Evolutionary conservation across 2,113 vertebrate genomes (phyloP), one percentile per base, ranked within the genome.

Genomic region (Noctilio leporinus): DNA sequence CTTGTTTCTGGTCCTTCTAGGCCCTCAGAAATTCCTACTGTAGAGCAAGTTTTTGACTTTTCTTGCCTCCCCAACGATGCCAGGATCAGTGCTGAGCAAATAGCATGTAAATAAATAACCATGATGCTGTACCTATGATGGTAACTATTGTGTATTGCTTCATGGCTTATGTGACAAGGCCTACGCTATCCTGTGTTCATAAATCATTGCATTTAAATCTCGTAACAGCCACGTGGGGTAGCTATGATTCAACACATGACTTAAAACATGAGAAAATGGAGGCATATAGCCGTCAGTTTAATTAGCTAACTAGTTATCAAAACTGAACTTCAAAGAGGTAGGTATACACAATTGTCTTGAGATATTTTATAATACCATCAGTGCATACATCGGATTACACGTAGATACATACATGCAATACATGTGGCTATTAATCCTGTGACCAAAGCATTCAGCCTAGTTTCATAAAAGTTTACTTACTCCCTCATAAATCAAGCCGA

Each of bases 241-340:
- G 67, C 28, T 28, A 81, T 30, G 40, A 80, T 83, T 91, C 82
- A 53, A 72, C 38, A 65, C 0, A 55, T 9, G 47, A 69, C 86
- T 90, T 87, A 59, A 93, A 82, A 76, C 20, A 35, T 12, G 33
- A 87, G 70, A 76, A 86, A 96, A 93, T 3, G 6, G 40, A 76
- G 16, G 26, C 8, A 81, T 75, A n/a, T 15, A 10, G 85, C 70
- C 3, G 30, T 77, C 72, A 73, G 19, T 84, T 91, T 84, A 57
- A 38, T 87, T 86, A 89, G 51, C 53, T 78, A 59, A 47, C 73
- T 77, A 83, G 45, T 53, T 53, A 59, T 86, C 10, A 95, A 90
- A 86, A 80, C 24, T 77, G 64, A 94, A 95, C 94, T 81, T 88
- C 43, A 82, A 77, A 92, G 62, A 85, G 30, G 30, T 20, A 83